Evolutionary conservation across 1,140 invertebrate genomes (phyloP), one percentile per base, ranked within the genome.

Genomic region (Aphidius ervi): DNA sequence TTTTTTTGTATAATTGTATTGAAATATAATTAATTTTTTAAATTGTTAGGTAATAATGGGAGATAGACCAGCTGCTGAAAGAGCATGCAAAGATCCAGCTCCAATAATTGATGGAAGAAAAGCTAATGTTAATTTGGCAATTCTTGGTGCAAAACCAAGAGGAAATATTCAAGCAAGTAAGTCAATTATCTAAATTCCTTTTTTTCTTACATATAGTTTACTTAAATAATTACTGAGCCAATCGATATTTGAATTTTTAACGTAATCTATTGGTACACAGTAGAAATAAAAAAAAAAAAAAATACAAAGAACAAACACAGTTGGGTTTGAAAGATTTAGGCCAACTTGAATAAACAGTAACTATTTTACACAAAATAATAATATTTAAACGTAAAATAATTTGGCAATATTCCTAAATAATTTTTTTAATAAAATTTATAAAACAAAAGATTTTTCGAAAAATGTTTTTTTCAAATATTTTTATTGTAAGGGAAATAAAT

Each of bases 21-120:
- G 5, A 16, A 57, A 9, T 57, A 9, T 40, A 6, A 37, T 47
- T 46, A 37, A 31, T 53, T 20, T 53, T 1, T 47, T 9, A 20
- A 56, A 55, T 39, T 23, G 31, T 20, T 37, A 98, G 96, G 95
- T 98, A 63, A 99, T 97, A 76, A 99, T 99, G 97, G 89, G 92
- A 43, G 94, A 97, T 74, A 83, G 90, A 71, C 86, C 89, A 47
- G 92, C 93, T 53, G 95, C 97, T 45, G 95, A 98, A 74, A 83
- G 94, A 70, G 97, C 97, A 20, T 97, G 94, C 77, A 96, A 97
- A 81, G 95, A 99, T 72, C 94, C 95, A 9, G 98, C 98, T 82
- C 97, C 96, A 23, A 97, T 98, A 77, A 99, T 98, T 72, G 96
- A 99, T 78, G 97, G 97, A 48, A 86, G 97, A 68, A 98, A 98